phyloP scores from a whole-genome alignment of 1,140 invertebrate genomes.

The Musca domestica region DNA sequence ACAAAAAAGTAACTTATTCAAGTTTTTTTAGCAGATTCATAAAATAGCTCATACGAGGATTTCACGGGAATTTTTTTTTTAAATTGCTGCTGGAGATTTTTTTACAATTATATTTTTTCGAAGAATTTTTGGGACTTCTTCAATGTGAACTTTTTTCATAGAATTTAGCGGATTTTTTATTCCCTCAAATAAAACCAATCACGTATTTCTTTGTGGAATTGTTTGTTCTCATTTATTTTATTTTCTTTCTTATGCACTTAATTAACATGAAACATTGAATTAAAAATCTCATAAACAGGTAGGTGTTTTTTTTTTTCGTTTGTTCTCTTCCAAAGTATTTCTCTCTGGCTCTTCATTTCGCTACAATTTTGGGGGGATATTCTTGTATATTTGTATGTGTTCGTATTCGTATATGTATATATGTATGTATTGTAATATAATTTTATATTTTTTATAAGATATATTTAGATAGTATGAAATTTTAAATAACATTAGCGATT shows the following conservation, averaged over 20 bases:
- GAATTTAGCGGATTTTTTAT: no score
- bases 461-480: neutral
- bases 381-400: constrained; percentile 21
- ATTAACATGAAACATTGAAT: constrained; percentile 42
- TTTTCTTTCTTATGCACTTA: constrained; percentile 43
- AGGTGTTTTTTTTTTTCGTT: neutral
- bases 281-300: constrained; percentile 12
- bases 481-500: neutral
- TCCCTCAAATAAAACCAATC: no score
- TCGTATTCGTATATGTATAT: neutral
- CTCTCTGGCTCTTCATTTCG: constrained; percentile 21
- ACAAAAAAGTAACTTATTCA: no score
- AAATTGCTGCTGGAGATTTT: no score
- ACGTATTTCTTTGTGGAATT: no score
- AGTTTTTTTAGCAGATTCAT: no score
- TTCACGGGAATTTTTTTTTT: no score
- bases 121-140: no score
- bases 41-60: no score
- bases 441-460: neutral
- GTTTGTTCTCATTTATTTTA: constrained; percentile 36
- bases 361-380: constrained; percentile 27
- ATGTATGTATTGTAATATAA: neutral
- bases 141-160: no score
- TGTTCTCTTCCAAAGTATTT: constrained; percentile 2
- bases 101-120: no score